phyloP scores from a whole-genome alignment of 1,140 invertebrate genomes.

The Latrodectus geometricus region DNA sequence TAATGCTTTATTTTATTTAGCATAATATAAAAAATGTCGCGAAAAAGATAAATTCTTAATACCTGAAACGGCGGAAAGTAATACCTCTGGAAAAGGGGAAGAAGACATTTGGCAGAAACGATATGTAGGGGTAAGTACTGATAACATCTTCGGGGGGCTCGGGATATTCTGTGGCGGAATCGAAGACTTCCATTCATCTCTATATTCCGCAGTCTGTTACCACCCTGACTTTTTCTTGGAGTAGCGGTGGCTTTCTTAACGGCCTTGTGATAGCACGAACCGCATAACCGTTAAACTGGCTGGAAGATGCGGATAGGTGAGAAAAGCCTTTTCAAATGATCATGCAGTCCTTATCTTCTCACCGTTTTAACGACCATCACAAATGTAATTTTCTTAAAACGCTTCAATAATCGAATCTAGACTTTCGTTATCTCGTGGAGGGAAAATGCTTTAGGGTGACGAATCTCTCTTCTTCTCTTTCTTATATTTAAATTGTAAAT shows the following conservation, averaged over 20 bases:
- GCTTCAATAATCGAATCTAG: conserved; percentile 34
- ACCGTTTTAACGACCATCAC: conserved; percentile 18
- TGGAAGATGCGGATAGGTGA: conserved; percentile 38
- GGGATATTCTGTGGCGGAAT: no score
- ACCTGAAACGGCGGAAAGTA: no score
- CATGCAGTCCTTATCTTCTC: no score
- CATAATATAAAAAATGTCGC: no score
- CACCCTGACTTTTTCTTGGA: not conserved
- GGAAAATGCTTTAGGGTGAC: conserved; percentile 13
- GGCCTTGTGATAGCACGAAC: conserved; percentile 30
- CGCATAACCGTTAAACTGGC: conserved; percentile 52
- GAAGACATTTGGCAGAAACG: no score
- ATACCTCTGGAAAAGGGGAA: no score
- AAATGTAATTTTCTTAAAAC: conserved; percentile 38
- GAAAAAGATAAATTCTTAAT: no score
- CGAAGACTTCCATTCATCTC: conserved; percentile 39
- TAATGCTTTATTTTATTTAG: no score
- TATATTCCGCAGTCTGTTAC: conserved; percentile 27
- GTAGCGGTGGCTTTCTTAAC: conserved; percentile 31
- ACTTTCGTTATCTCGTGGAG: conserved; percentile 5
- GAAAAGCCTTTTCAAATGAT: conserved; percentile 19
- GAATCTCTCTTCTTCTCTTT: conserved; percentile 1
- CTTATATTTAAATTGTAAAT: conserved; percentile 21
- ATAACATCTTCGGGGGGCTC: no score
- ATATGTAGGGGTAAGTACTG: no score